Base-by-base conservation (phyloP, 2,113 vertebrate genomes). In the Tragelaphus buxtoni region DNA sequence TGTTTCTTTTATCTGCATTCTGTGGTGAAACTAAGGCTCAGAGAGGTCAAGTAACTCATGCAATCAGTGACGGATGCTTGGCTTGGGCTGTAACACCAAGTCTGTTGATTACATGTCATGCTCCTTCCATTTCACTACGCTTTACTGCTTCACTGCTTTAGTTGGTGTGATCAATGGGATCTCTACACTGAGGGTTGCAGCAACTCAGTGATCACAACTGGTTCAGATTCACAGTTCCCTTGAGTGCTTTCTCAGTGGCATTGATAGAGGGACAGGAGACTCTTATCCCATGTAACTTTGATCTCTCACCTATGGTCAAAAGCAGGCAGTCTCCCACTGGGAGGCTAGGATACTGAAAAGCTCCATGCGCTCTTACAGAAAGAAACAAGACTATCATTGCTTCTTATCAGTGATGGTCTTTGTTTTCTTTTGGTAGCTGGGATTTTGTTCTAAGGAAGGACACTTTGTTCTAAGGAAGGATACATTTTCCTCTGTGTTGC, bases 381-480 rank as follows among this genome's bases (percentile, higher is more conserved):
- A 93, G 28, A 82, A 76, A 61, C 2, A 56, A 94, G 49, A 35
- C 39, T 82, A 4, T 83, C 2, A 10, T 5, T 83, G 9, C 60
- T 94, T 90, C n/a, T 20, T 88, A 32, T 45, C 82, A 91, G 13
- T 14, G 60, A 9, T 89, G 55, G 42, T 7, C 30, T 83, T 88
- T 93, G n/a, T 53, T 81, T 92, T 82, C 45, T 89, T 39, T 74
- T 60, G n/a, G 72, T 61, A 72, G 42, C 35, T 83, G 69, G 49
- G 5, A 77, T 90, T 95, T 94, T 81, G 26, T 77, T 86, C 42
- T 92, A 96, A 90, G 84, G 79, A 94, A 95, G 49, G 49, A 79
- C 5, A 4, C 26, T 42, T 69, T 35, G n/a, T 69, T 69, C 63
- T 69, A 69, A 69, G 65, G n/a, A 69, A 60, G 17, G 84, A 84